Percentiles rank a stretch among this genome's conserved stretches.
Evolutionary conservation across 2,113 vertebrate species (phyloP).

Genomic region (Neopipo cinnamomea): DNA sequence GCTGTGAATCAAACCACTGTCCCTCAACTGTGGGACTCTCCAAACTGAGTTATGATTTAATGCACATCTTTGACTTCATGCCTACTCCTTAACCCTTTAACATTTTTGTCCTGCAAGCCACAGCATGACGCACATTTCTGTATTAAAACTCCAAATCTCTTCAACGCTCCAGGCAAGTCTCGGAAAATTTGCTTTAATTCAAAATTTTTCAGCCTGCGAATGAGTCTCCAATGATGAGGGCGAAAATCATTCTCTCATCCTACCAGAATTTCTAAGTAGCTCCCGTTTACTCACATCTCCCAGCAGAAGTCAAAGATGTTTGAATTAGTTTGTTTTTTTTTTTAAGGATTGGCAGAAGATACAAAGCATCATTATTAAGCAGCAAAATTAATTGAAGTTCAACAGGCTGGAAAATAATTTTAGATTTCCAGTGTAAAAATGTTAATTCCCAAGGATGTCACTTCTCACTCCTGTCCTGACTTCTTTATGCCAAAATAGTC

Average conservation of each 20-base stretch:
- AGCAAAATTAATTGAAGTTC: conserved; percentile 12
- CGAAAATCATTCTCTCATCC: not conserved
- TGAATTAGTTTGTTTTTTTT: not conserved
- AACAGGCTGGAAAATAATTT: conserved; percentile 13
- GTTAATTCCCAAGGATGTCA: not conserved
- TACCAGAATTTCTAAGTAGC: not conserved
- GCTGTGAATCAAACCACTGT: not conserved
- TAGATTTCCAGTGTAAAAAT: not conserved
- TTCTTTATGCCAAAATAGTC: not conserved
- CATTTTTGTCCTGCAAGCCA: not conserved
- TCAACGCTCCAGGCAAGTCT: not conserved
- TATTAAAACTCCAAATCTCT: not conserved
- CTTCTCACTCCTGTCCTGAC: not conserved
- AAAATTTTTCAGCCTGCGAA: not conserved
- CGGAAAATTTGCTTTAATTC: not conserved
- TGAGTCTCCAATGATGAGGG: not conserved
- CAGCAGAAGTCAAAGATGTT: not conserved
- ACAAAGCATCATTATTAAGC: not conserved
- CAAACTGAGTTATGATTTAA: not conserved
- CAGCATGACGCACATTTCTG: not conserved
- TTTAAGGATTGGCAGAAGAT: not conserved
- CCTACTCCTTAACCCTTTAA: not conserved
- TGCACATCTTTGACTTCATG: not conserved
- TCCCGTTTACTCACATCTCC: not conserved
- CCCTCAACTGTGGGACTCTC: not conserved